Base-by-base conservation (phyloP, 2,888 invertebrate genomes). In the Melanargia galathea region DNA sequence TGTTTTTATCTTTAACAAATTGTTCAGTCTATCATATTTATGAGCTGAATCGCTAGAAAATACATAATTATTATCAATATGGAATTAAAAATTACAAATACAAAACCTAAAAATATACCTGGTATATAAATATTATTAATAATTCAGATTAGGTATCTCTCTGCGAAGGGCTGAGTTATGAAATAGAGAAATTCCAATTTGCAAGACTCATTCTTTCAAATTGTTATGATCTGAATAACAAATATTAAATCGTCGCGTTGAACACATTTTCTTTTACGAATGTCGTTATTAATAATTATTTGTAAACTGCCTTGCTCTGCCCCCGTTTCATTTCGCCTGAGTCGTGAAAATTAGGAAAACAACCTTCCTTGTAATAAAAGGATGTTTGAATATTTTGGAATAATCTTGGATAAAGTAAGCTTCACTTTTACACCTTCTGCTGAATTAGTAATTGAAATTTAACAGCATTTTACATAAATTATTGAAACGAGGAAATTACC, bases 201-300 rank as follows among this genome's bases (percentile, higher is more conserved):
- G 52, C 43, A n/a, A 61, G 57, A 57, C 13, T 45, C 64, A 58
- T 64, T 64, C 56, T 51, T 65, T 54, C 35, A 54, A 63, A 66
- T 62, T 60, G 65, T 65, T 65, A 63, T 57, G 63, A 46, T 45
- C 63, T 22, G 38, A 65, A 46, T 60, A 65, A 65, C 63, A 65
- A 65, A 65, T 65, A 63, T 56, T 57, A 63, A 63, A 45, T 60
- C 56, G 62, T 43, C 45, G 48, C 59, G 65, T 46, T 40, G 49
- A 40, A 26, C 33, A 61, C 63, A 66, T 66, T 66, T 54, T 63
- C 60, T 66, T 66, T 66, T 66, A 64, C 60, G 66, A 58, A 58
- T 66, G 57, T 33, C 60, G 46, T 66, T 66, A 66, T 60, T 66
- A 63, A 60, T 66, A 66, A 66, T 66, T 66, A 60, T 60, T 66